Evolutionary conservation across 2,888 invertebrate species (phyloP).

Genomic region (Acrobasis suavella): DNA sequence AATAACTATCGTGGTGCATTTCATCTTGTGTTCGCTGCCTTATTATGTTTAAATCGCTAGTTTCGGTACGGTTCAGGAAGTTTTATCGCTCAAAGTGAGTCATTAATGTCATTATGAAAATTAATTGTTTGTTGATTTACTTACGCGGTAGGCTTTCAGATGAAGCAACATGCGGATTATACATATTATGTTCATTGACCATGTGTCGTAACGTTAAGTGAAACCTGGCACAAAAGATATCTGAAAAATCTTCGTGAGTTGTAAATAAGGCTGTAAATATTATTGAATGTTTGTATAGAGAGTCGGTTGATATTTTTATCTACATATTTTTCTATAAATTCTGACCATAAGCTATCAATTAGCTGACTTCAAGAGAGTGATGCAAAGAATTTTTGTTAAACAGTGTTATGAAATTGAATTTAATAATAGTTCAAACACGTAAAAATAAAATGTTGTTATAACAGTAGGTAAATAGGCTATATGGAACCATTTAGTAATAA

Average conservation of each 20-base stretch:
- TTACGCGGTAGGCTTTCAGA: constrained; percentile 3
- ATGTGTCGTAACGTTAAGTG: background rate
- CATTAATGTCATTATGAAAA: background rate
- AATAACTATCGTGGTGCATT: constrained; percentile 37
- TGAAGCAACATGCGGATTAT: constrained; percentile 5
- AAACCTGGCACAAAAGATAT: constrained; percentile 45
- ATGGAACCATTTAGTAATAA: constrained; percentile 63
- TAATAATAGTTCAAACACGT: constrained; percentile 18
- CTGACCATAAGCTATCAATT: constrained; percentile 43
- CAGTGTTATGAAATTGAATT: constrained; percentile 22
- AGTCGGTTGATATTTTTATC: constrained; percentile 71
- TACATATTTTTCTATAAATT: constrained; percentile 71
- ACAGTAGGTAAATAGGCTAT: constrained; percentile 37
- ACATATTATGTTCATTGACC: background rate
- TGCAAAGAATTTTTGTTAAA: constrained; percentile 25
- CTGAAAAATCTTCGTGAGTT: constrained; percentile 39
- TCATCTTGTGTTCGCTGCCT: constrained; percentile 51
- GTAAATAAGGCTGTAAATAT: constrained; percentile 71
- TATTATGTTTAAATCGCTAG: constrained; percentile 32
- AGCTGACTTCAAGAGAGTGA: constrained; percentile 20
- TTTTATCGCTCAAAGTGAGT: constrained; percentile 12
- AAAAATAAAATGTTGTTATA: constrained; percentile 14
- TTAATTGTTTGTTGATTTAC: constrained; percentile 3
- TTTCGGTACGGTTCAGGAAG: background rate
- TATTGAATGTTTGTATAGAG: constrained; percentile 67